Evolutionary conservation across 1,140 invertebrate genomes (phyloP).

Genomic region (Acromyrmex echinatior): DNA sequence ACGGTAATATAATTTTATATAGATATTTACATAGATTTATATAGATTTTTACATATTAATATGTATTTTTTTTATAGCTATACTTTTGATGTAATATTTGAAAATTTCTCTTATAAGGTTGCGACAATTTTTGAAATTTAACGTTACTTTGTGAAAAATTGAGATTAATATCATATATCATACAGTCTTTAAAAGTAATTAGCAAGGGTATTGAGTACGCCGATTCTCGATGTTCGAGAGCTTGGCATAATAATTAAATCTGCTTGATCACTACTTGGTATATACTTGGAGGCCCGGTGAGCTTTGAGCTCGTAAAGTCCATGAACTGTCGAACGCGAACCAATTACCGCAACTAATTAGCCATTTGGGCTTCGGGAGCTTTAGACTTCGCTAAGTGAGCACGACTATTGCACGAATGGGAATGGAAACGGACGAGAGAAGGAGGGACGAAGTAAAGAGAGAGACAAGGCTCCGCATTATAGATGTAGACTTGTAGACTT

Average conservation of each 20-base stretch:
- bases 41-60: not conserved
- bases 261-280: constrained; percentile 61
- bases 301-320: constrained; percentile 75
- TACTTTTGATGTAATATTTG: not conserved
- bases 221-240: constrained; percentile 64
- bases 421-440: constrained; percentile 1
- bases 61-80: too few relatives aligned
- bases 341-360: constrained; percentile 79
- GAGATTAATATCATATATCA: not conserved
- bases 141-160: not conserved
- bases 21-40: not conserved
- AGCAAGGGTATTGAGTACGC: not conserved
- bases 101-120: not conserved
- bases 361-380: constrained; percentile 70
- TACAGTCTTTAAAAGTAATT: not conserved
- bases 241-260: constrained; percentile 73
- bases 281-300: constrained; percentile 19
- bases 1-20: not conserved
- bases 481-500: constrained; percentile 47
- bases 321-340: constrained; percentile 76
- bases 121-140: not conserved
- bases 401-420: constrained; percentile 19
- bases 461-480: not conserved
- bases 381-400: constrained; percentile 68
- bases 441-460: not conserved